phyloP scores from a whole-genome alignment of 2,797 vertebrate species.

The Staurois parvus region DNA sequence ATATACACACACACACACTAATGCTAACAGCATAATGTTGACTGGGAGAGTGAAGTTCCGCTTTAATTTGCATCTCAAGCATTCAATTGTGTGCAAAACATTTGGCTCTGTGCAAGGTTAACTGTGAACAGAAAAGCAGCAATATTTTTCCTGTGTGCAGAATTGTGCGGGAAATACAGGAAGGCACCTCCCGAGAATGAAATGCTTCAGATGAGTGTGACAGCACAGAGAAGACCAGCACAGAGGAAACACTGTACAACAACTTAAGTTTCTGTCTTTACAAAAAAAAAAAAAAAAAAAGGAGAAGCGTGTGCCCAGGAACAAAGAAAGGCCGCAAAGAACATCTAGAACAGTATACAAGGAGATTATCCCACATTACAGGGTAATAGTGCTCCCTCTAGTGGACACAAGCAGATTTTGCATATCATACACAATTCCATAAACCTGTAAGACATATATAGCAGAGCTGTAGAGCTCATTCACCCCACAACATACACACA shows the following conservation, averaged over 20 bases:
- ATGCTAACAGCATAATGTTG: no score
- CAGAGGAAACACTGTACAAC: neutral
- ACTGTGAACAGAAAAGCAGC: no score
- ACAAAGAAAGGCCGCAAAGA: neutral
- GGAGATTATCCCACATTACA: neutral
- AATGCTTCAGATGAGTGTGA: neutral
- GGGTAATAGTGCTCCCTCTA: conserved; percentile 20
- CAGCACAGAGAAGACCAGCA: neutral
- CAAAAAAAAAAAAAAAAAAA: neutral
- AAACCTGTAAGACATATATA: no score
- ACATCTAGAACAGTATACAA: neutral
- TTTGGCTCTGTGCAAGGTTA: no score
- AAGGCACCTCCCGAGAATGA: neutral
- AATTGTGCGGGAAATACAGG: neutral
- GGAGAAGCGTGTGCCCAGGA: neutral
- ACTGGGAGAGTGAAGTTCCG: no score
- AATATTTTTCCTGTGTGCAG: neutral
- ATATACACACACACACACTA: no score
- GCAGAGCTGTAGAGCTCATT: no score
- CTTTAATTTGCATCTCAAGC: no score
- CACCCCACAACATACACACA: no score
- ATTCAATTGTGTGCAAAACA: no score
- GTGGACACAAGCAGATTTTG: conserved; percentile 9
- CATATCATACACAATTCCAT: neutral
- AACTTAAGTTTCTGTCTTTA: neutral